Evolutionary conservation across 2,888 invertebrate genomes (phyloP).

Genomic region (Eupeodes latifasciatus): DNA sequence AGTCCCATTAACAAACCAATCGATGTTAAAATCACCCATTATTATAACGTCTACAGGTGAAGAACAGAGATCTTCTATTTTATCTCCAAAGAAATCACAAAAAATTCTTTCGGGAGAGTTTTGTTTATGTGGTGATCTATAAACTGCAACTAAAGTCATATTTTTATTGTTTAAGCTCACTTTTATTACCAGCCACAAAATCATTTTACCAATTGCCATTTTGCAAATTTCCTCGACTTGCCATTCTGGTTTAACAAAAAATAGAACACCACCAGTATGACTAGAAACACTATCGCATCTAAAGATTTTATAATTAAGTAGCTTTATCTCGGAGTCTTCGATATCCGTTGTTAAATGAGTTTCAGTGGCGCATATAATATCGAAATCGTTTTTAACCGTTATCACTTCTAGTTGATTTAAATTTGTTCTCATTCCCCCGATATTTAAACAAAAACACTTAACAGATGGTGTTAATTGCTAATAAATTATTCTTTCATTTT

Average conservation of each 20-base stretch:
- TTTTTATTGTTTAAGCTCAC: background rate
- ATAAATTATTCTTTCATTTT: conserved; percentile 7
- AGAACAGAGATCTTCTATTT: too few species aligned
- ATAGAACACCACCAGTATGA: background rate
- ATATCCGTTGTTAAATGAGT: background rate
- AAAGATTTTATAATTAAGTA: background rate
- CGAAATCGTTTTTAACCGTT: background rate
- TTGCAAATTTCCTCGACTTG: background rate
- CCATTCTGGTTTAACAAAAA: background rate
- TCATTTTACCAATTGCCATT: background rate
- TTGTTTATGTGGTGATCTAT: background rate
- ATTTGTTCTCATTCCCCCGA: background rate
- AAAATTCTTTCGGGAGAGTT: background rate
- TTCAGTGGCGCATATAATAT: background rate
- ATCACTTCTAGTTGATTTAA: background rate
- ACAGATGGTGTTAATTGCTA: background rate
- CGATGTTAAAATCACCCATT: too few species aligned
- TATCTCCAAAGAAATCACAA: background rate
- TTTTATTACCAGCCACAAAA: background rate
- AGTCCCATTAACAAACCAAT: too few species aligned
- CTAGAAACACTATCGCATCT: background rate
- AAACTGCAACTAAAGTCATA: background rate
- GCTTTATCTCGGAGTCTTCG: background rate
- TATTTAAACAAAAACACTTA: background rate
- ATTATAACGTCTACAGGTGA: too few species aligned